Conservation (phyloP, 2,888 invertebrate genomes). For the Hirtodrosophila cameraria region DNA sequence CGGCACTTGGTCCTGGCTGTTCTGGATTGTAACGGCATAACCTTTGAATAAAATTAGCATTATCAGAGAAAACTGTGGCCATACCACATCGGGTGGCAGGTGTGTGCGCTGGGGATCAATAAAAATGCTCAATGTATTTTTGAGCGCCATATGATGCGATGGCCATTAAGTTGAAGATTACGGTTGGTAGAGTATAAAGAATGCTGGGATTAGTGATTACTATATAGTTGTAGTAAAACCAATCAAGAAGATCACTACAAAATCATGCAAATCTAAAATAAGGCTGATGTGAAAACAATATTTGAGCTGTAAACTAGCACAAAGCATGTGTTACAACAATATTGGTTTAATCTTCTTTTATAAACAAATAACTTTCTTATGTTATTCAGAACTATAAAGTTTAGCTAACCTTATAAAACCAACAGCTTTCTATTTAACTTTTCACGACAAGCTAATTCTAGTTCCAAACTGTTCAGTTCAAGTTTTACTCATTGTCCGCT, state of each 20-base stretch:
- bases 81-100: slow-evolving; percentile 48
- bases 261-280: background rate
- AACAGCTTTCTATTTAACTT: too few relatives aligned
- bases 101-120: slow-evolving; percentile 61
- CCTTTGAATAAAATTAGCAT: slow-evolving; percentile 80
- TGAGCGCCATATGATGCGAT: slow-evolving; percentile 62
- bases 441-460: too few relatives aligned
- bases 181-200: background rate
- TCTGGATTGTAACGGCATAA: slow-evolving; percentile 66
- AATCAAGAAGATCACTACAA: slow-evolving; percentile 10
- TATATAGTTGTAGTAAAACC: background rate
- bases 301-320: too few relatives aligned
- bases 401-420: too few relatives aligned
- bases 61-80: slow-evolving; percentile 53
- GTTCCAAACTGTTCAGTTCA: background rate
- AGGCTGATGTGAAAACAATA: too few relatives aligned
- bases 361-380: too few relatives aligned
- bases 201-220: slow-evolving; percentile 4
- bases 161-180: slow-evolving; percentile 52
- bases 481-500: background rate
- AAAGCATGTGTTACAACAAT: too few relatives aligned
- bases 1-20: slow-evolving; percentile 30
- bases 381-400: too few relatives aligned
- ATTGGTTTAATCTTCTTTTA: too few relatives aligned
- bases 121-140: slow-evolving; percentile 69